A percentile compares a stretch with the other conserved stretches of the same genome.
phyloP scores from a whole-genome alignment of 1,140 invertebrate genomes.

The Sitodiplosis mosellana region DNA sequence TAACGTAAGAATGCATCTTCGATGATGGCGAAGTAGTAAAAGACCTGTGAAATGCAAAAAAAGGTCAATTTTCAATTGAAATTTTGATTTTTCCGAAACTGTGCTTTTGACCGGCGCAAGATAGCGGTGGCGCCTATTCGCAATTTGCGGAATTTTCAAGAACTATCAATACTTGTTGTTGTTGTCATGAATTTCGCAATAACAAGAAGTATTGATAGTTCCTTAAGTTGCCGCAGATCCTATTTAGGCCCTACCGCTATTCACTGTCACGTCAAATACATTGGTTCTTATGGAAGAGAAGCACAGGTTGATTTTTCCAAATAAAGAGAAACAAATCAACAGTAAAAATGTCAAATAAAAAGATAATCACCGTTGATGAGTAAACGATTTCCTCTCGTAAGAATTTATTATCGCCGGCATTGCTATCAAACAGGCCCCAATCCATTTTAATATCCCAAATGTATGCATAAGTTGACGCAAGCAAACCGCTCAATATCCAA shows the following conservation, averaged over 20 bases:
- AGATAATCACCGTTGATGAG: conserved; percentile 38
- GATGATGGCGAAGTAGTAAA: conserved; percentile 94
- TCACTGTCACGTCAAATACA: too few relatives aligned
- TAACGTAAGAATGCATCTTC: conserved; percentile 91
- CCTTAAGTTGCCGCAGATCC: too few relatives aligned
- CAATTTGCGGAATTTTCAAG: not conserved
- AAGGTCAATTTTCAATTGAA: not conserved
- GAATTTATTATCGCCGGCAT: conserved; percentile 64
- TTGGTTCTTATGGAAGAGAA: too few relatives aligned
- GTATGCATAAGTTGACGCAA: conserved; percentile 71
- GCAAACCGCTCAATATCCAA: conserved; percentile 53
- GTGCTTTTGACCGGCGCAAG: too few relatives aligned
- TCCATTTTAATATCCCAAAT: conserved; percentile 97
- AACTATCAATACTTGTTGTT: too few relatives aligned
- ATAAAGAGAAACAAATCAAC: not conserved
- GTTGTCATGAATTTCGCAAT: too few relatives aligned
- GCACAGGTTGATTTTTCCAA: too few relatives aligned
- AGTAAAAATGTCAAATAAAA: conserved; percentile 1
- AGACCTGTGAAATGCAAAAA: conserved; percentile 39
- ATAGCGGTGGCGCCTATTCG: not conserved
- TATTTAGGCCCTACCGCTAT: too few relatives aligned
- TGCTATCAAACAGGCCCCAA: conserved; percentile 89
- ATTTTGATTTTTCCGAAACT: not conserved
- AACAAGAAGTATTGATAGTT: too few relatives aligned
- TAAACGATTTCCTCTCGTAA: conserved; percentile 62